Evolutionary conservation across 2,113 vertebrate genomes (phyloP), one percentile per base, ranked within the genome.

Genomic region (Ploceus nigricollis): DNA sequence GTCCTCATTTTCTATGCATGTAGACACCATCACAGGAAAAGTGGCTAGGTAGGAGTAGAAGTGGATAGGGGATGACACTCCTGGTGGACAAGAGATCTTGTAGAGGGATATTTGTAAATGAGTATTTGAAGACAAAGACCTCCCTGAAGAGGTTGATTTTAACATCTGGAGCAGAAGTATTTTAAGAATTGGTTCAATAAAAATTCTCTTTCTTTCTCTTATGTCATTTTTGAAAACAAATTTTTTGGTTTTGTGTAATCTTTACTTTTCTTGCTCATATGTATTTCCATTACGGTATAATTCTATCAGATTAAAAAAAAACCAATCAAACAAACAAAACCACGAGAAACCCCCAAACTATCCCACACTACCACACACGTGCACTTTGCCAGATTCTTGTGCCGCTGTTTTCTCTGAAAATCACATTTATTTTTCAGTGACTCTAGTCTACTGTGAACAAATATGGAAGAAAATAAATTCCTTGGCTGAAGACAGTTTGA

Each of bases 341-440:
- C 21, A 27, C 0, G 0, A 61, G 64, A 47, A 64, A 2, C 0
- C 3, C 15, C 17, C 27, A 44, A 81, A 65, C 11, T 22, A 51
- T 9, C 6, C 15, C 33, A 33, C 18, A 22, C 2, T 51, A 37
- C 9, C 37, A 58, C 15, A 57, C 18, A 20, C 1, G 0, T 23
- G 8, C 11, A 31, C 4, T 50, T 70, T 66, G 8, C 23, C 24
- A 82, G 19, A 60, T 56, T 65, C 37, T 78, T 44, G 1, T 78
- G 35, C 22, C 68, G 24, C 15, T 64, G 2, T 69, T 90, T 89
- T 47, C 69, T 88, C 42, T 45, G 22, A 87, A 89, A 93, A 85
- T 48, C 6, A 1, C 33, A 24, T 71, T 51, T 79, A 57, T 50
- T 90, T 75, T 63, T 65, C 48, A 50, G 28, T 45, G 7, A 48